A percentile compares a stretch with the other conserved stretches of the same genome.
These are phyloP conservation scores for Melanotaenia maccullochi DNA, from an alignment of 2,797 vertebrate genomes.

Conservation along the genomic window DNA sequence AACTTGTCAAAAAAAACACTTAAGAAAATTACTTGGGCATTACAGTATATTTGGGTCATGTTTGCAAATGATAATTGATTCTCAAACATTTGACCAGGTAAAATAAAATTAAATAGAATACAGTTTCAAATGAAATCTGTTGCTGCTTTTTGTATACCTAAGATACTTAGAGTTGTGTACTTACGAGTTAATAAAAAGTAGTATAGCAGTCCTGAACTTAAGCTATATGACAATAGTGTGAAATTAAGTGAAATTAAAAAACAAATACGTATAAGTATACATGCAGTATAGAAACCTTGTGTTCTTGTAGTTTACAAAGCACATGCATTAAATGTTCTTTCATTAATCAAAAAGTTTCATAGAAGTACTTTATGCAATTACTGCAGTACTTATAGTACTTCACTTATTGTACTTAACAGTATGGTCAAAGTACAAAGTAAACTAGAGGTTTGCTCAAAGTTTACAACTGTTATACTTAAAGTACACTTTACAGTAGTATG, in stretches of 20 bases:
- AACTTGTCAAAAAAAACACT: no score
- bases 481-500: no score
- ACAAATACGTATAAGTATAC: not conserved
- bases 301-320: not conserved
- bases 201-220: not conserved
- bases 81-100: no score
- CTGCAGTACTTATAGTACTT: not conserved
- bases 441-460: no score
- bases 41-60: not conserved
- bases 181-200: not conserved
- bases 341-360: not conserved
- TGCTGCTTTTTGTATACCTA: no score
- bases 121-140: no score
- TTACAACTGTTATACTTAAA: no score
- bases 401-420: not conserved
- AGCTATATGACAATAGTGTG: not conserved
- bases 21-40: no score
- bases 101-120: no score
- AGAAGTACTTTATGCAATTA: not conserved
- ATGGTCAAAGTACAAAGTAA: not conserved
- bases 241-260: not conserved
- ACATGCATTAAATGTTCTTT: not conserved
- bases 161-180: not conserved
- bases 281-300: not conserved
- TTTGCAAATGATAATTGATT: not conserved